Evolutionary conservation across 2,113 vertebrate genomes (phyloP).

Genomic region (Mugil cephalus): DNA sequence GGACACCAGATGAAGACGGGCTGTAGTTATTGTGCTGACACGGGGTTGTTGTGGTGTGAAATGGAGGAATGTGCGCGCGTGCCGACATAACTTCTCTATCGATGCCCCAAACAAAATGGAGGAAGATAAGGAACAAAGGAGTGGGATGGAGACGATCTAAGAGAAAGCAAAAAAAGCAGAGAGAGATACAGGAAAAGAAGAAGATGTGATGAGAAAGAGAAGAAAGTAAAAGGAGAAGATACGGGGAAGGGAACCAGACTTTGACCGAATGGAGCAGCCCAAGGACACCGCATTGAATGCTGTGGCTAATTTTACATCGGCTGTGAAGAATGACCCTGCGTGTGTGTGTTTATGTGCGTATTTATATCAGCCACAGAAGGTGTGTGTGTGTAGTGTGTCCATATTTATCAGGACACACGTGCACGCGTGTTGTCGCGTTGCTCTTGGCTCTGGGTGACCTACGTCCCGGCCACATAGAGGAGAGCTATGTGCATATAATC

Average conservation of each 20-base stretch:
- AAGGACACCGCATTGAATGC: constrained; percentile 62
- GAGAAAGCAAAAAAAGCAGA: background rate
- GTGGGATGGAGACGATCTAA: background rate
- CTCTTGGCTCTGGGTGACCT: constrained; percentile 49
- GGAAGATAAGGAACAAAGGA: constrained; percentile 30
- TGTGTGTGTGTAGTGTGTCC: constrained; percentile 19
- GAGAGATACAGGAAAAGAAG: background rate
- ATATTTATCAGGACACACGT: constrained; percentile 40
- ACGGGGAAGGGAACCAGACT: constrained; percentile 7
- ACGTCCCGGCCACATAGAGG: background rate
- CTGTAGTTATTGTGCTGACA: background rate
- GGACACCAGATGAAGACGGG: too few relatives aligned
- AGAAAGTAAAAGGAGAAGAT: background rate
- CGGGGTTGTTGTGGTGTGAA: too few relatives aligned
- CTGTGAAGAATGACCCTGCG: constrained; percentile 43
- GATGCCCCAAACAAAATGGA: constrained; percentile 57
- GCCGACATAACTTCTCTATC: constrained; percentile 39
- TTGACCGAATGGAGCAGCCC: constrained; percentile 48
- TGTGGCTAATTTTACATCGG: constrained; percentile 62
- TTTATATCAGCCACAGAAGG: constrained; percentile 50
- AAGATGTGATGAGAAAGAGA: background rate
- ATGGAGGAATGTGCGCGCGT: constrained; percentile 1
- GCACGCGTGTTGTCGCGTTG: constrained; percentile 6
- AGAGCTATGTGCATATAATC: background rate
- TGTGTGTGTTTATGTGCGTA: constrained; percentile 38